Evolutionary conservation across 64 coral and sea anemone genomes (phyloP).

Genomic region (Acropora tenuis): DNA sequence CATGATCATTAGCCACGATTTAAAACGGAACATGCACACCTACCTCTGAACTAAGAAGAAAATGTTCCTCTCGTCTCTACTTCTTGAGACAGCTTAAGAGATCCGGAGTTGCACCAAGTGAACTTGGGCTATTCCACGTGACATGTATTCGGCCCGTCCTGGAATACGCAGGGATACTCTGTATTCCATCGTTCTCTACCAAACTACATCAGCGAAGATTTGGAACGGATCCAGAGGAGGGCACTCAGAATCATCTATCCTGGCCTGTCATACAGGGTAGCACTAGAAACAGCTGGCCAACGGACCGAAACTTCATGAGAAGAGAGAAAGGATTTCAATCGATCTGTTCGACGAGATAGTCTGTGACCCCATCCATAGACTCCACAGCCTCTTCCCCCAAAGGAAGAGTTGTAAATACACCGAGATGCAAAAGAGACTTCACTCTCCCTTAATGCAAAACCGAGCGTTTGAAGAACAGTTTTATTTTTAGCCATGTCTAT

Average conservation of each 20-base stretch:
- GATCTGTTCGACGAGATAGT: neutral
- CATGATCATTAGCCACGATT: constrained; percentile 34
- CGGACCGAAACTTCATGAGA: neutral
- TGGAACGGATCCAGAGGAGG: constrained; percentile 37
- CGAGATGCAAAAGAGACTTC: neutral
- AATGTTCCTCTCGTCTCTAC: no score
- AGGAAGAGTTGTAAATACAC: constrained; percentile 18
- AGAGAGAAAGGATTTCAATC: neutral
- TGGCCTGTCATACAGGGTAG: constrained; percentile 27
- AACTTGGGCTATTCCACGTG: neutral
- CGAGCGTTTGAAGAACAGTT: no score
- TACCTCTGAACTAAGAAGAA: neutral
- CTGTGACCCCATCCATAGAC: neutral
- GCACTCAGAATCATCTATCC: constrained; percentile 22
- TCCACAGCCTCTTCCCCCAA: constrained; percentile 14
- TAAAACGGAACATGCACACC: constrained; percentile 17
- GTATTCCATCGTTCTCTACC: constrained; percentile 23
- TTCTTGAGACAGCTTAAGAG: no score
- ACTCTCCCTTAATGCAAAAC: neutral
- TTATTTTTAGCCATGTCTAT: no score
- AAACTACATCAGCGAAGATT: constrained; percentile 38
- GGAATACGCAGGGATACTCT: neutral
- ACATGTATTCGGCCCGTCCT: neutral
- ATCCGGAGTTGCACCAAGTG: constrained; percentile 2
- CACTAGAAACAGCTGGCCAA: neutral